Base-by-base conservation (phyloP, 2,888 invertebrate genomes). In the Laspeyria flexula region DNA sequence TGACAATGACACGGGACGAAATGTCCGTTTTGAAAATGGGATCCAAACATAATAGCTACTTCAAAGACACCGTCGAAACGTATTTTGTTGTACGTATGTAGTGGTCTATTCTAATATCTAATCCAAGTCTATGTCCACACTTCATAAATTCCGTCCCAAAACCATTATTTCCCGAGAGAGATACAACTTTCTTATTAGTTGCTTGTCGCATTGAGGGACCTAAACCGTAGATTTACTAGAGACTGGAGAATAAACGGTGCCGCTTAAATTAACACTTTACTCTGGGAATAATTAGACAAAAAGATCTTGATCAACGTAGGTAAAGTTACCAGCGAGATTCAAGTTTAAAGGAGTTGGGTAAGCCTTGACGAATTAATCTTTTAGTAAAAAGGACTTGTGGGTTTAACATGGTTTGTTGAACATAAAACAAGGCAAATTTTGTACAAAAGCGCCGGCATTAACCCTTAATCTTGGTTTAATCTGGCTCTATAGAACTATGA, bases 261-360 rank as follows among this genome's bases (percentile, higher is more conserved):
- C 43, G 52, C 34, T 40, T 21, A 62, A 65, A 65, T 65, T 59
- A 62, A 55, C 62, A 49, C 52, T 18, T 10, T n/a, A n/a, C n/a
- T n/a, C 35, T 16, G 35, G 50, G 48, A 55, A 45, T 62, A 50
- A 65, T 65, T 65, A 33, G 45, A 48, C 50, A 34, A 50, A 34
- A 40, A 50, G 46, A 37, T 46, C 42, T 61, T 54, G 39, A 54
- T 58, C 43, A 44, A 43, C 29, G 34, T 25, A 43, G 38, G 44
- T 40, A 43, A 51, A 48, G 41, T 60, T 46, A 10, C 18, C 2
- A 43, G 34, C 31, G 27, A n/a, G n/a, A 50, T 51, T 33, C 11
- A 51, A 51, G 33, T 52, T 63, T 49, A 37, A 27, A 16, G 41
- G 39, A 30, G 30, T 44, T 30, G 1, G 33, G 25, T 18, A 35